Evolutionary conservation across 2,888 invertebrate species (phyloP), one percentile per base, ranked within the genome.

Genomic region (Meghimatium bilineatum): DNA sequence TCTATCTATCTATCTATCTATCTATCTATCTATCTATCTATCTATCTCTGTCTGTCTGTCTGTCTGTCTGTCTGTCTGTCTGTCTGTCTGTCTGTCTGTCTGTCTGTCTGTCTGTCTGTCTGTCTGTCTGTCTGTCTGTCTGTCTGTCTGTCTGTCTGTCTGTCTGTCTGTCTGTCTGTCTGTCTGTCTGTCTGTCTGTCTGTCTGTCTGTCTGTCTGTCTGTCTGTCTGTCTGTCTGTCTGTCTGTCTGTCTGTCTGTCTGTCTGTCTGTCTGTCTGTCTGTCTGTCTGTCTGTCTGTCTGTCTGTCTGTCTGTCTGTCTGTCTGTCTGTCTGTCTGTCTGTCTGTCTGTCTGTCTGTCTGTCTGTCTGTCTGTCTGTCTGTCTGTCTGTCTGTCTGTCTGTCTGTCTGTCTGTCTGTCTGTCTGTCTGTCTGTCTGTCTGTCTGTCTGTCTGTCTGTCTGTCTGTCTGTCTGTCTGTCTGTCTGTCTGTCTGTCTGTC

Each of bases 121-220:
- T 63, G 63, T 63, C 20, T 63, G 63, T 17, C 63, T 63, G 23
- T 63, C 6, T 63, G 23, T 63, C 26, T 63, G 66, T 71, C 71
- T 56, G 17, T 52, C 49, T 75, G 17, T 75, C 52, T 75, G 17
- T 75, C 29, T 75, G 5, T 52, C 52, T 75, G 6, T 75, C 75
- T 75, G n/a, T 75, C 52, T 75, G 17, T 75, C 52, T 44, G 26
- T 23, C 56, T 10, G 23, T 23, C 56, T 56, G 23, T 56, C 56
- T 56, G 23, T 56, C 12, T 56, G 5, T 56, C 12, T 56, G 23
- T 20, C 12, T 56, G 23, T 56, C 12, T 56, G 23, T 56, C 56
- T 20, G 23, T 20, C 56, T 56, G 23, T 56, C 56, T 56, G 23
- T 56, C 56, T 56, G 23, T 56, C 23, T 10, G 5, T 56, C 12